Conservation (phyloP, 2,797 vertebrate genomes). For the Choloepus didactylus region DNA sequence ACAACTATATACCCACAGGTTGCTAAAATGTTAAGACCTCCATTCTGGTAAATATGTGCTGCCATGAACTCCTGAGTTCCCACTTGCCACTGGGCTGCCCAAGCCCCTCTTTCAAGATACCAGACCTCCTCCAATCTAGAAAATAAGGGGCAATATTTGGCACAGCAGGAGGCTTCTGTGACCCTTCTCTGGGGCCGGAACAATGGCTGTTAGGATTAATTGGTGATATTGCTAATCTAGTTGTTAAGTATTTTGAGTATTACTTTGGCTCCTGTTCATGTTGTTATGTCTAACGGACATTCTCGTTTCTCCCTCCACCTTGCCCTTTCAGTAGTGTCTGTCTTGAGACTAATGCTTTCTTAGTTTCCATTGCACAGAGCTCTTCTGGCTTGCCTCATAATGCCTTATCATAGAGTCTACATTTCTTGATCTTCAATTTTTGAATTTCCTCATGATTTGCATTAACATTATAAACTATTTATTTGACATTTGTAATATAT, state of each 20-base stretch:
- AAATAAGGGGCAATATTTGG: not conserved
- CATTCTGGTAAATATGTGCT: not conserved
- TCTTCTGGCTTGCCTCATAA: not conserved
- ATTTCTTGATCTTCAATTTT: not conserved
- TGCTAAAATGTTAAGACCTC: not conserved
- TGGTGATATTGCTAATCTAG: not conserved
- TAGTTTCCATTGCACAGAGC: not conserved
- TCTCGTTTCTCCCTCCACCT: not conserved
- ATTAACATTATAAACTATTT: slow-evolving; percentile 18
- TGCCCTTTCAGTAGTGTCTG: not conserved
- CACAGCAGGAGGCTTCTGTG: not conserved
- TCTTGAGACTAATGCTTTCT: not conserved
- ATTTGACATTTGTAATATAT: not conserved
- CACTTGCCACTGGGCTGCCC: not conserved
- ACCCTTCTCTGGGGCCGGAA: not conserved
- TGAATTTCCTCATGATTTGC: not conserved
- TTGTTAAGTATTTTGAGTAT: not conserved
- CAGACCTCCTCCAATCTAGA: not conserved
- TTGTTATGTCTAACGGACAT: not conserved
- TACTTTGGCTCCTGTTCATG: not conserved
- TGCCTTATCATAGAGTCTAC: not conserved
- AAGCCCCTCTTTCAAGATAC: not conserved
- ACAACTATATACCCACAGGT: not conserved
- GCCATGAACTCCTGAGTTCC: not conserved
- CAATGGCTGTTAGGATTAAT: not conserved